These are phyloP conservation scores for Samia ricini DNA, from an alignment of 1,140 invertebrate genomes.

Conservation along the genomic window DNA sequence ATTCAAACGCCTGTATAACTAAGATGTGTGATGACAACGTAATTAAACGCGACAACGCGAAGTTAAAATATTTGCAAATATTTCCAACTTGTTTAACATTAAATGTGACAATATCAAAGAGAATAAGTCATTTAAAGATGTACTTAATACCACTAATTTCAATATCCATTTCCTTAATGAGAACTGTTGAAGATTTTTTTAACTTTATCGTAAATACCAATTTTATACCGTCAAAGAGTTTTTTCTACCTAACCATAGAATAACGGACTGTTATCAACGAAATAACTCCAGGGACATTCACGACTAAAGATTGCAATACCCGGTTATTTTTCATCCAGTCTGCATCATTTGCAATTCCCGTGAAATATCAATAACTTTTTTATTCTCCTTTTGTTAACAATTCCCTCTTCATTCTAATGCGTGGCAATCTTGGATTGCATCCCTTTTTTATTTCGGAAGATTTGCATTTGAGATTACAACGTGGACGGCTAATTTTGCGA, in stretches of 20 bases:
- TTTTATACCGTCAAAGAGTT: too few relatives aligned
- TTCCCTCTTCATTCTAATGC: constrained; percentile 1
- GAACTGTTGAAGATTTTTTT: too few relatives aligned
- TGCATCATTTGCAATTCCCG: not conserved
- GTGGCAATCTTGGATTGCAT: not conserved
- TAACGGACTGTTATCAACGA: not conserved
- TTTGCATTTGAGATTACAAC: constrained; percentile 35
- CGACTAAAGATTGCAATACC: not conserved
- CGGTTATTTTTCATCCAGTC: not conserved
- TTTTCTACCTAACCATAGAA: not conserved
- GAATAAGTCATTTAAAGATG: too few relatives aligned
- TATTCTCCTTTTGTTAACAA: constrained; percentile 2
- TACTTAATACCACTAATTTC: too few relatives aligned
- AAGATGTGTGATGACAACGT: too few relatives aligned
- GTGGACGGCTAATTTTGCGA: constrained; percentile 24
- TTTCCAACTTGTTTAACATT: too few relatives aligned
- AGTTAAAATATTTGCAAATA: too few relatives aligned
- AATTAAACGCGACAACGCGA: too few relatives aligned
- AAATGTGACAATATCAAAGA: too few relatives aligned
- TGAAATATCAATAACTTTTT: constrained; percentile 7
- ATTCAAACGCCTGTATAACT: too few relatives aligned
- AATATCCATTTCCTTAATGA: too few relatives aligned
- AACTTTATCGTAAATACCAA: too few relatives aligned
- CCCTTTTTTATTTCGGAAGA: constrained; percentile 12
- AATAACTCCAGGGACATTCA: not conserved